phyloP scores from a whole-genome alignment of 2,888 invertebrate species.

The Seira ritae region DNA sequence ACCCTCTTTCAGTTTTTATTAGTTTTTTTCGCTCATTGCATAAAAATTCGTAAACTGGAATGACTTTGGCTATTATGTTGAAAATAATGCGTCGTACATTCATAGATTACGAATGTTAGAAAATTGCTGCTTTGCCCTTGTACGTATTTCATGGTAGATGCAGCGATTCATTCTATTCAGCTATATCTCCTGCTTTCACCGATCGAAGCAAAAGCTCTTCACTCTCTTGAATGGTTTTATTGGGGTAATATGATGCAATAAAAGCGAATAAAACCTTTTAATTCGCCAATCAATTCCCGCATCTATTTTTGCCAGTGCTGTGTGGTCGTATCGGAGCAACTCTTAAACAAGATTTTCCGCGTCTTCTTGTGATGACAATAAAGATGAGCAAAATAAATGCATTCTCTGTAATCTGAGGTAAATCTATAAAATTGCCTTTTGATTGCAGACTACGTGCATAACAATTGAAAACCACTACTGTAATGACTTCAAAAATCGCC shows the following conservation, averaged over 20 bases:
- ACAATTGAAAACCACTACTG: background rate
- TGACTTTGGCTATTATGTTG: too few relatives aligned
- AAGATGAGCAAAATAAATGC: background rate
- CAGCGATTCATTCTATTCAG: background rate
- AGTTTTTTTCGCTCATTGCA: conserved; percentile 19
- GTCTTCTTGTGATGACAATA: background rate
- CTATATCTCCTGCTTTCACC: too few relatives aligned
- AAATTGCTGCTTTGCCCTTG: background rate
- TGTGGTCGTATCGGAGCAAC: too few relatives aligned
- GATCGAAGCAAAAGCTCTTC: too few relatives aligned
- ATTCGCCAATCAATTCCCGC: too few relatives aligned
- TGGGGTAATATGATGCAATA: too few relatives aligned
- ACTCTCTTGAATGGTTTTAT: too few relatives aligned
- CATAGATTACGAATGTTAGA: background rate
- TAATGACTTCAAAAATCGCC: background rate
- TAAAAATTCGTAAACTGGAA: too few relatives aligned
- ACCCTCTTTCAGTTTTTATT: conserved; percentile 35
- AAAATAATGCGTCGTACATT: background rate
- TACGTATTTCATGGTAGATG: background rate
- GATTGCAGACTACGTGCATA: background rate
- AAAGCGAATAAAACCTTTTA: too few relatives aligned
- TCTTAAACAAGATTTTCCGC: too few relatives aligned
- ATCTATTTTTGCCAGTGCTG: too few relatives aligned
- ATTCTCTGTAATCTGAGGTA: background rate
- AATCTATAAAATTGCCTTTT: background rate